phyloP scores from a whole-genome alignment of 2,888 invertebrate species.

The Oxyscelio sp. region DNA sequence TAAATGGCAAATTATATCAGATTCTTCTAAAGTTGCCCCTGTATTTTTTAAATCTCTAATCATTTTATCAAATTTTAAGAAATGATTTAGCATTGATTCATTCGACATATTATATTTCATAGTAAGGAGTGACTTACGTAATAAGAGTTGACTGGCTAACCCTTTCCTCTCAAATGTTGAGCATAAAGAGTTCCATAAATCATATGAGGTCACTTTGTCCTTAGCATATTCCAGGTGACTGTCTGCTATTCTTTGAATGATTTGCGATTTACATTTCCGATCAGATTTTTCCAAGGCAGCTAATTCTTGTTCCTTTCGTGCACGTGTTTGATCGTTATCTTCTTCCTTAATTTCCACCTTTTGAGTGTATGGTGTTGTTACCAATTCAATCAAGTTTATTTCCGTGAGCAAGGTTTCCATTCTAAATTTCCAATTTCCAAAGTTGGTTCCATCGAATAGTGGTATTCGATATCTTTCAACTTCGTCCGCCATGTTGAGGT shows the following conservation, averaged over 20 bases:
- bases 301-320: constrained; percentile 17
- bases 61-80: constrained; percentile 75
- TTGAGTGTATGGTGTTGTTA: constrained; percentile 28
- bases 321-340: neutral
- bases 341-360: too few relatives aligned
- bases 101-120: constrained; percentile 52
- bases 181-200: constrained; percentile 73
- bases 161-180: constrained; percentile 75
- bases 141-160: constrained; percentile 78
- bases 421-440: constrained; percentile 78
- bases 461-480: constrained; percentile 43
- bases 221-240: constrained; percentile 79
- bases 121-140: constrained; percentile 74
- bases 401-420: constrained; percentile 74
- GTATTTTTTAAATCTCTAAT: constrained; percentile 72
- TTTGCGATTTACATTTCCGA: constrained; percentile 75
- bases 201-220: constrained; percentile 76
- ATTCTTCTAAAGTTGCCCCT: constrained; percentile 71
- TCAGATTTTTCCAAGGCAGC: constrained; percentile 9
- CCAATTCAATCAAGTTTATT: constrained; percentile 38
- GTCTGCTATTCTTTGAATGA: constrained; percentile 78
- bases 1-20: constrained; percentile 76
- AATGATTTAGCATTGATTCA: constrained; percentile 63
- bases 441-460: constrained; percentile 71
- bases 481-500: constrained; percentile 25